Evolutionary conservation across 2,113 vertebrate species (phyloP).

Genomic region (Tachysurus vachellii): DNA sequence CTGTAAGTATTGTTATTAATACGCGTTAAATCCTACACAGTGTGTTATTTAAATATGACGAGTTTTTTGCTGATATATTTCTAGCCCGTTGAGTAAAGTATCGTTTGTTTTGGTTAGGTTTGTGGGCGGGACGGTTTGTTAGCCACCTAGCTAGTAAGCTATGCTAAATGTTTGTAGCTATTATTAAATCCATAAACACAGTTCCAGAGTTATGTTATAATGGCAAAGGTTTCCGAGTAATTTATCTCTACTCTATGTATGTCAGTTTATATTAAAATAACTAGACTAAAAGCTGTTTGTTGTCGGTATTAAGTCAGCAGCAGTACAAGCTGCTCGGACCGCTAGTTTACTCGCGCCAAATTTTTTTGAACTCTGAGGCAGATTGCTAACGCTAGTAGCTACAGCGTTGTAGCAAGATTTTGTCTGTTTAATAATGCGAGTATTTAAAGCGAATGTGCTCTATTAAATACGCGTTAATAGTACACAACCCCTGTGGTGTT

Average conservation of each 20-base stretch:
- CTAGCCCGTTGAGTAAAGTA: neutral
- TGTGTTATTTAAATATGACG: neutral
- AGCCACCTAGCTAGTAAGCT: slow-evolving; percentile 31
- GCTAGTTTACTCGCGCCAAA: slow-evolving; percentile 44
- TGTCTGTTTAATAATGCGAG: neutral
- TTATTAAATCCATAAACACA: neutral
- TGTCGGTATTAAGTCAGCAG: neutral
- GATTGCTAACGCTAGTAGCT: neutral
- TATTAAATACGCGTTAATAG: neutral
- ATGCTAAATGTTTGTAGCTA: slow-evolving; percentile 19
- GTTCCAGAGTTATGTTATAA: neutral
- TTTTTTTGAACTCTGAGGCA: slow-evolving; percentile 25
- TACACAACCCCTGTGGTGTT: neutral
- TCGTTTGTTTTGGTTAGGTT: slow-evolving; percentile 40
- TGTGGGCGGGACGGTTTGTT: slow-evolving; percentile 44
- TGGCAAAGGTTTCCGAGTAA: neutral
- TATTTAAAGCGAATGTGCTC: neutral
- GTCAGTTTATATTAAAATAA: neutral
- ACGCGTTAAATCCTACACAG: neutral
- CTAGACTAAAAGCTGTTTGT: neutral
- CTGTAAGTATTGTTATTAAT: slow-evolving; percentile 9
- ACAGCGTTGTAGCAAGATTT: neutral
- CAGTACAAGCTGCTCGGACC: neutral
- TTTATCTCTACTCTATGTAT: neutral
- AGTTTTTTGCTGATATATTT: neutral